Percentiles rank a stretch among this genome's conserved stretches.
phyloP scores from a whole-genome alignment of 2,888 invertebrate species.

The Caenorhabditis sp. region DNA sequence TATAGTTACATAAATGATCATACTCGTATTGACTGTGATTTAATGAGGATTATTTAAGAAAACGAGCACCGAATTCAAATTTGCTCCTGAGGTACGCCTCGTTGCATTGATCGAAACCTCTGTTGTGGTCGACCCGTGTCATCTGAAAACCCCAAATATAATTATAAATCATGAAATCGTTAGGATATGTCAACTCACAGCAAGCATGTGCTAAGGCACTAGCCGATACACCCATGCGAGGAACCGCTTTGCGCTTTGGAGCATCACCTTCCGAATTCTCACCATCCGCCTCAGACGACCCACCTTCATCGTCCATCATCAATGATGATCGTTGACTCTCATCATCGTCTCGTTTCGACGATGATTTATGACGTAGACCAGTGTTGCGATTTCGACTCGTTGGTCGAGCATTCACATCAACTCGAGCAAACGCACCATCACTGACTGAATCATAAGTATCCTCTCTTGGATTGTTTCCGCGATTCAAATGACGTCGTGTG shows the following conservation, averaged over 20 bases:
- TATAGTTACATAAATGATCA: not conserved
- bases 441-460: constrained; percentile 49
- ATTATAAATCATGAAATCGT: not conserved
- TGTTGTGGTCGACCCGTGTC: constrained; percentile 24
- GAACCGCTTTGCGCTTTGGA: constrained; percentile 41
- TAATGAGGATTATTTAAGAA: not conserved
- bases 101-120: constrained; percentile 39
- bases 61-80: constrained; percentile 34
- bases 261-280: constrained; percentile 49
- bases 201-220: constrained; percentile 39
- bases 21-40: not conserved
- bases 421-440: constrained; percentile 33
- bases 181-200: constrained; percentile 36
- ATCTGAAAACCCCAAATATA: constrained; percentile 14
- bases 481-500: constrained; percentile 24
- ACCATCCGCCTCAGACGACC: constrained; percentile 52
- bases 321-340: constrained; percentile 57
- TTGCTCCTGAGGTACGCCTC: constrained; percentile 30
- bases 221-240: constrained; percentile 54
- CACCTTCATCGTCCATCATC: constrained; percentile 51
- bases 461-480: constrained; percentile 42
- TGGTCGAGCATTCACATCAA: constrained; percentile 37
- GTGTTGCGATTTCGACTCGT: constrained; percentile 53
- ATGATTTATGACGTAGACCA: constrained; percentile 16
- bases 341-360: constrained; percentile 38